Evolutionary conservation across 2,888 invertebrate species (phyloP), one percentile per base, ranked within the genome.

Genomic region (Mythimna vitellina): DNA sequence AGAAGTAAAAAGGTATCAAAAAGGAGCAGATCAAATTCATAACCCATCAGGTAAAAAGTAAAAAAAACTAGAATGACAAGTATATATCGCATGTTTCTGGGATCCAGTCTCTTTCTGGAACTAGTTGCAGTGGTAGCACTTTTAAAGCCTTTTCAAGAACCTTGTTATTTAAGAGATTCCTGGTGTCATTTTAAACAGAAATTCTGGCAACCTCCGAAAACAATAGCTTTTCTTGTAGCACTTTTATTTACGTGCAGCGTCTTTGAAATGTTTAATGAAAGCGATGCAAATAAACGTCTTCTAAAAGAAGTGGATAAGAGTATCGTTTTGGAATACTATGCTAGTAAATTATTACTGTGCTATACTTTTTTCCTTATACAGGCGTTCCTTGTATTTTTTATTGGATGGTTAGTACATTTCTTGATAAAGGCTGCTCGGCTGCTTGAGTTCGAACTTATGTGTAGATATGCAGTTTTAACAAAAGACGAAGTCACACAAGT

Each of bases 361-460:
- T 91, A 89, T 65, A 87, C 86, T 1, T 91, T 89, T 74, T 89
- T 91, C 20, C 79, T 90, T 14, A 82, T 91, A 56, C 81, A 89
- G 3, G 8, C 92, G 0, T 94, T 89, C 69, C 81, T 93, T 5
- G 79, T 93, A 12, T 71, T 92, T 53, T 62, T 93, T 9, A 92
- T 94, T 65, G 92, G 92, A 69, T 91, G 92, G 73, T 76, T 94
- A 3, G 74, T 86, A 29, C 84, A 90, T 22, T 90, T 89, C 58
- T 69, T 90, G 2, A 86, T 90, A 9, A 84, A 80, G 1, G 85
- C 94, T 5, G 93, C 94, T 42, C 86, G 92, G 9, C 77, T 94
- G 53, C 71, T 95, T 3, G 95, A 95, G 70, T 95, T 92, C 78
- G 94, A 95, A 76, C 60, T 93, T 0, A 94, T 93, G 94, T 95